Base-by-base conservation (phyloP, 2,113 vertebrate genomes). In the Noctilio leporinus region DNA sequence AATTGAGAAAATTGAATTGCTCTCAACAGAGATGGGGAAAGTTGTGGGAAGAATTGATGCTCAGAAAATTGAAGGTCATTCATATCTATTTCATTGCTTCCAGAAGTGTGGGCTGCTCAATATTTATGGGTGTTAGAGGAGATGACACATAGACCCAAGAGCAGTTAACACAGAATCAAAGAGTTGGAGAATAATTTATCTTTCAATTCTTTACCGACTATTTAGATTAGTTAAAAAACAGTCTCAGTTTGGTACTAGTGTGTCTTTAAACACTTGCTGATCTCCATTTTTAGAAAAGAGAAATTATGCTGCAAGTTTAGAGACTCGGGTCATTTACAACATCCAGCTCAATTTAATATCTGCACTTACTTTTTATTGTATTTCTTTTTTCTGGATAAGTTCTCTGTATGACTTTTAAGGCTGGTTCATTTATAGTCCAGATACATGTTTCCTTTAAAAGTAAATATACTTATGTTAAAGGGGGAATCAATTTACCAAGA, bases 201-300 rank as follows among this genome's bases (percentile, higher is more conserved):
- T 92, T 96, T 88, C 77, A 51, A 7, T 64, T 93, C 85, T 92
- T 86, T 91, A 96, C 87, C 8, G 72, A 51, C 59, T 73, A 43
- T 89, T 92, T 91, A 81, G 94, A 95, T 93, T 73, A 92, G 88
- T 95, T 96, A 77, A 92, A 57, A 81, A 96, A 35, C 89, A 93
- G 59, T 64, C 72, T 85, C 49, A 16, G 81, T 76, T 76, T 90
- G 84, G 43, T 67, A 88, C n/a, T 57, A 5, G 22, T 20, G 8
- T 15, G 24, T 83, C 72, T 97, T 86, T 73, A 88, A 86, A 86
- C 33, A 38, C 70, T 53, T 45, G 83, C 78, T 70, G 35, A 85
- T 57, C 77, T 86, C 67, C 64, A 59, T 86, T 76, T 94, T 86
- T 38, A 55, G 81, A 75, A 84, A 75, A 92, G 33, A 65, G 95